Evolutionary conservation across 2,888 invertebrate species (phyloP).

Genomic region (Toxonevra muliebris): DNA sequence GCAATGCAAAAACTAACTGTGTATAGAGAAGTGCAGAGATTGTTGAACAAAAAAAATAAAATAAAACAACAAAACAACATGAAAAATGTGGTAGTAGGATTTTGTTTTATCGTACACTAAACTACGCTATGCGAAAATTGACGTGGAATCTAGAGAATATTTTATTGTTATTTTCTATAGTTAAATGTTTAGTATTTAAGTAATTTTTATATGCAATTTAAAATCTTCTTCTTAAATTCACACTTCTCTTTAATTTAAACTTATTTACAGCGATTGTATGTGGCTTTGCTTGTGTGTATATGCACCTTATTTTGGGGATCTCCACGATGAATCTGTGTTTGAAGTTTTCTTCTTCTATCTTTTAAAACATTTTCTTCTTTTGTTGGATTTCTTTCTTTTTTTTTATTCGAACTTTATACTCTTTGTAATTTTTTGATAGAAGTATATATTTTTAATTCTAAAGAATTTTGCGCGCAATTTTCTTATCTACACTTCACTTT

Average conservation of each 20-base stretch:
- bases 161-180: too few species aligned
- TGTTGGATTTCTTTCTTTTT: background rate
- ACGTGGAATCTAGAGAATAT: too few species aligned
- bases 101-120: background rate
- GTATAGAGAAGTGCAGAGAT: too few species aligned
- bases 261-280: too few species aligned
- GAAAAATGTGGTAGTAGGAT: background rate
- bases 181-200: too few species aligned
- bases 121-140: background rate
- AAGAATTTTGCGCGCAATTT: constrained; percentile 4
- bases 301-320: constrained; percentile 25
- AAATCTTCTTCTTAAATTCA: too few species aligned
- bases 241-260: too few species aligned
- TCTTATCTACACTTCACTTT: constrained; percentile 11
- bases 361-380: too few species aligned
- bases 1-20: background rate
- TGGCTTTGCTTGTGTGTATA: background rate
- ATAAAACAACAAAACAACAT: background rate
- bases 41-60: too few species aligned
- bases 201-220: too few species aligned
- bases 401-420: background rate
- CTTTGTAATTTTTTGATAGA: background rate
- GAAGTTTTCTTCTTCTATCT: constrained; percentile 9
- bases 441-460: background rate
- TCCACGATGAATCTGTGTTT: constrained; percentile 13